Evolutionary conservation across 2,113 vertebrate species (phyloP).

Genomic region (Puffinus mauretanicus): DNA sequence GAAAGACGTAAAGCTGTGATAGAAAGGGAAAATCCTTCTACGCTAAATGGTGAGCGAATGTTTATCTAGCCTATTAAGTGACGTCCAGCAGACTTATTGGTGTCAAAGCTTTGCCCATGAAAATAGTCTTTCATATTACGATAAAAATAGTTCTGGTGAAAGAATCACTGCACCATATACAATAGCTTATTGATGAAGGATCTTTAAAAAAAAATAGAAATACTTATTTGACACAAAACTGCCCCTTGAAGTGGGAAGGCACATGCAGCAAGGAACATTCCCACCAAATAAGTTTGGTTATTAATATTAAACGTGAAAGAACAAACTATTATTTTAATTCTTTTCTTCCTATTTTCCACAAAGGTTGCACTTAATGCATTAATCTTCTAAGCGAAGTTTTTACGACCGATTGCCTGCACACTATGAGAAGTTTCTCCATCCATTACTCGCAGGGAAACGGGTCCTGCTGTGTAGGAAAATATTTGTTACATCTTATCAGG

Average conservation of each 20-base stretch:
- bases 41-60: background rate
- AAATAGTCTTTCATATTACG: constrained; percentile 52
- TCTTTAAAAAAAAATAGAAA: background rate
- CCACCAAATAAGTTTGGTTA: background rate
- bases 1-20: background rate
- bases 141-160: constrained; percentile 57
- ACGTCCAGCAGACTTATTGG: constrained; percentile 36
- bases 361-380: constrained; percentile 72
- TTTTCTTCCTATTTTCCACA: constrained; percentile 55
- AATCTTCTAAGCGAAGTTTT: constrained; percentile 80
- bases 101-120: constrained; percentile 58
- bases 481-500: constrained; percentile 87
- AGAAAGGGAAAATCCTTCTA: constrained; percentile 24
- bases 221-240: background rate
- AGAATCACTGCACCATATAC: background rate
- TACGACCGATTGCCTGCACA: constrained; percentile 74
- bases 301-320: constrained; percentile 58
- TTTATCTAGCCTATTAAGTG: constrained; percentile 63
- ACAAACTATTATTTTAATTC: constrained; percentile 70
- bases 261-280: background rate
- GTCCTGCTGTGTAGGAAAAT: constrained; percentile 73
- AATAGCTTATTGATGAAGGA: background rate
- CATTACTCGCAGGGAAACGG: constrained; percentile 76
- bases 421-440: constrained; percentile 81
- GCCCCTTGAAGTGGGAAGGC: background rate